phyloP scores from a whole-genome alignment of 1,140 invertebrate genomes.

The Pseudachorutes palmiensis region DNA sequence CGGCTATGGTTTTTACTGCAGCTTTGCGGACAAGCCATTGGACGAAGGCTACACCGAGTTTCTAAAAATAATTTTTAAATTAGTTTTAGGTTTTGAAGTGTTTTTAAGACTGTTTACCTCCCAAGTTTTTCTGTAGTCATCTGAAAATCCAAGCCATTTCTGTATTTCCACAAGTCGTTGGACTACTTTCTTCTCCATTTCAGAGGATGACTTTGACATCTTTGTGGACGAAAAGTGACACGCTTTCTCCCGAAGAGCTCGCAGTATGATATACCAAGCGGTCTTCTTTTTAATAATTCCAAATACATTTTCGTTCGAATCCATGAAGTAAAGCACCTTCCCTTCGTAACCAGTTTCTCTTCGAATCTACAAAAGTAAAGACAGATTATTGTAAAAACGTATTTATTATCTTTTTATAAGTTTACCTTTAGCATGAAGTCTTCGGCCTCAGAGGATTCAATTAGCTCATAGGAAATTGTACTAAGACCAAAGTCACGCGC shows the following conservation, averaged over 20 bases:
- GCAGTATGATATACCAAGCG: conserved; percentile 47
- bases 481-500: conserved; percentile 36
- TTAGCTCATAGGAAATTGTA: conserved; percentile 35
- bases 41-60: conserved; percentile 21
- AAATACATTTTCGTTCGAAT: conserved; percentile 42
- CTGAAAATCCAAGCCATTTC: conserved; percentile 40
- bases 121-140: conserved; percentile 22
- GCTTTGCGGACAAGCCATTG: conserved; percentile 10
- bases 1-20: neutral
- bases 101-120: conserved; percentile 14
- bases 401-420: neutral
- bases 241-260: conserved; percentile 46
- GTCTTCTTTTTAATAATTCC: conserved; percentile 49
- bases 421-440: conserved; percentile 36
- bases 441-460: conserved; percentile 33
- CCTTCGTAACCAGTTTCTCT: conserved; percentile 44
- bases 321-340: conserved; percentile 47
- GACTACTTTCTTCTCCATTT: conserved; percentile 32
- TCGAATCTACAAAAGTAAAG: conserved; percentile 40
- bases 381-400: conserved; percentile 12
- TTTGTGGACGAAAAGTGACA: conserved; percentile 16
- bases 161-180: conserved; percentile 43
- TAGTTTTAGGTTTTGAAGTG: neutral
- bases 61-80: conserved; percentile 8
- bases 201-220: neutral